Evolutionary conservation across 1,140 invertebrate genomes (phyloP), one percentile per base, ranked within the genome.

Genomic region (Apis florea): DNA sequence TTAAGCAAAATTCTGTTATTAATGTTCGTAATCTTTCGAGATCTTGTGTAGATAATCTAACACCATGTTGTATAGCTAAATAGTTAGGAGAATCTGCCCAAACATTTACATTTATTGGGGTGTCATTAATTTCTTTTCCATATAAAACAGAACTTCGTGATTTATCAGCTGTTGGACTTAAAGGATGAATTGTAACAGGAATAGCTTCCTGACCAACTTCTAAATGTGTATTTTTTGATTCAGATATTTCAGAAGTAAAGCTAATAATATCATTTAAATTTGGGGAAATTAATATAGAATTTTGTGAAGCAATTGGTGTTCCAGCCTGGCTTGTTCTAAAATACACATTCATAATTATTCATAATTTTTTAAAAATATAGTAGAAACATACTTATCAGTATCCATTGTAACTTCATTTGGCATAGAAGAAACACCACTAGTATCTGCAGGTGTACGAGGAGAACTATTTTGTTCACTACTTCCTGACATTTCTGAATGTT

Each of bases 1-100:
- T 96, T n/a, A 96, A 95, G 87, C 96, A 95, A 94, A 98, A 99
- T 83, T 99, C 98, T 86, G 97, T 96, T 51, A 99, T 95, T 90
- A 99, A 96, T 71, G 95, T 95, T 87, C 97, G 96, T 53, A 99
- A 95, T 88, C 96, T 95, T 88, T 99, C 97, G 47, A 98, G 92
- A 94, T 99, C 98, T 89, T 96, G 95, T 0, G 95, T 93, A 54
- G 96, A 96, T 58, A 99, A 94, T 91, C 96, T 96, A 81, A 94
- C 93, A 74, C 98, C 98, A 93, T 97, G 96, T 21, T 93, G 93
- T 11, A 92, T 90, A 85, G 92, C 83, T 24, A 90, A 72, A 17
- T 86, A 93, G 91, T 64, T 93, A 54, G 92, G 93, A 59, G 96
- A 95, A 71, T 93, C 93, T 10, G 93, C 93, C 93, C 95, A 94